A percentile compares a stretch with the other conserved stretches of the same genome.
phyloP scores from a whole-genome alignment of 2,797 vertebrate genomes.

The Danionella dracula region DNA sequence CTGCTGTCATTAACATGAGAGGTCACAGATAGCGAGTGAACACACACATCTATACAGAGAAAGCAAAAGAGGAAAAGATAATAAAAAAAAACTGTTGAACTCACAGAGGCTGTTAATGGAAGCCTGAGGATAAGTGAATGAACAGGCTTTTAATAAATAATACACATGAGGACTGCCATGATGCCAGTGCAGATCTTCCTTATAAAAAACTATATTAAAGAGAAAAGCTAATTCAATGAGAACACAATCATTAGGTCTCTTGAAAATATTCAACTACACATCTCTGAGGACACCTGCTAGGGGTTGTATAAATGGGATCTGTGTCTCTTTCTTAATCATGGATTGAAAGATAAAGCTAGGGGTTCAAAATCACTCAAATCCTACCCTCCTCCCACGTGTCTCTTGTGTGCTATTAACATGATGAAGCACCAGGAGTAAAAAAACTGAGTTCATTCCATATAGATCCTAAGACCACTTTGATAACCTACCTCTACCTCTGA shows the following conservation, averaged over 20 bases:
- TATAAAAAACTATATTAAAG: conserved; percentile 7
- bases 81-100: not conserved
- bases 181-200: not conserved
- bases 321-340: not conserved
- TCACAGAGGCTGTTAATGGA: not conserved
- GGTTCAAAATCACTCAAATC: conserved; percentile 22
- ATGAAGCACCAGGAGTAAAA: conserved; percentile 50
- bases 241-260: not conserved
- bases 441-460: conserved; percentile 28
- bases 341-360: conserved; percentile 4
- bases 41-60: not conserved
- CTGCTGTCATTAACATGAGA: conserved; percentile 12
- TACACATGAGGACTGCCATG: not conserved
- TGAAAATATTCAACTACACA: not conserved
- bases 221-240: not conserved
- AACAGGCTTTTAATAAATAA: conserved; percentile 11
- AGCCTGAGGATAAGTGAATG: not conserved
- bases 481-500: conserved; percentile 42
- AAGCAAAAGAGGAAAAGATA: not conserved
- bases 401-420: conserved; percentile 49
- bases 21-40: not conserved
- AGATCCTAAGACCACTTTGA: conserved; percentile 10
- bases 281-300: not conserved
- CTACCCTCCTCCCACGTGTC: conserved; percentile 15
- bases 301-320: not conserved